Conservation (phyloP, 2,113 vertebrate species). For the Terrapene triunguis region DNA sequence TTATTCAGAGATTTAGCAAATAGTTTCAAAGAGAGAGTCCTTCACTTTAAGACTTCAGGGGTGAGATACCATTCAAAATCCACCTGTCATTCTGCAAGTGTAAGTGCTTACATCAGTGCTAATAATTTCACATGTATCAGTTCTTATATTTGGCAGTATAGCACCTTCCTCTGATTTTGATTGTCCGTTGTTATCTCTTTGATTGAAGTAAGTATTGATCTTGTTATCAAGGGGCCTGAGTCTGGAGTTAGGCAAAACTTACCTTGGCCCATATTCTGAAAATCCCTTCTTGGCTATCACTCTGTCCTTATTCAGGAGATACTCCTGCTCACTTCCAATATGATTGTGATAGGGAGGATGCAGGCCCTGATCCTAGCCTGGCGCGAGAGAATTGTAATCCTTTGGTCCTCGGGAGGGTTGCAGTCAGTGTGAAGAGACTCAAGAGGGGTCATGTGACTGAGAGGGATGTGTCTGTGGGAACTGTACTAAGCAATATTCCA, state of each 20-base stretch:
- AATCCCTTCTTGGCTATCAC: neutral
- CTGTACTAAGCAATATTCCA: too few species aligned
- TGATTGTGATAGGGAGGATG: neutral
- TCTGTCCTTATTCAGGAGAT: fast-evolving
- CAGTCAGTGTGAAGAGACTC: too few species aligned
- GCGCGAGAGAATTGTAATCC: neutral
- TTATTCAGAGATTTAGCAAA: neutral
- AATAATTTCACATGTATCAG: fast-evolving
- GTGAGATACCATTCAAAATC: fast-evolving
- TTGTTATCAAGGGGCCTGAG: fast-evolving
- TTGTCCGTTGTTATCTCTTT: neutral
- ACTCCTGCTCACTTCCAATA: neutral
- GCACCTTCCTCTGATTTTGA: neutral
- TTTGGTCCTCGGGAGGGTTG: neutral
- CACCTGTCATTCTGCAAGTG: neutral
- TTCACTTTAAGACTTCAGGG: neutral
- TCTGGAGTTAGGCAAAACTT: neutral
- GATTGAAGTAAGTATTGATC: fast-evolving
- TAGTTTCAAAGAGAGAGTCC: neutral
- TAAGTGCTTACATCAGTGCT: fast-evolving
- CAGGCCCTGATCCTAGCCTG: fast-evolving
- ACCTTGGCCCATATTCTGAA: fast-evolving
- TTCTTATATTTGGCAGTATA: neutral
- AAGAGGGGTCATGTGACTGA: too few species aligned
- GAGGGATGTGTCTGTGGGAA: neutral